A percentile compares a stretch with the other conserved stretches of the same genome.
Evolutionary conservation across 2,888 invertebrate species (phyloP).

Genomic region (Baronia brevicornis): DNA sequence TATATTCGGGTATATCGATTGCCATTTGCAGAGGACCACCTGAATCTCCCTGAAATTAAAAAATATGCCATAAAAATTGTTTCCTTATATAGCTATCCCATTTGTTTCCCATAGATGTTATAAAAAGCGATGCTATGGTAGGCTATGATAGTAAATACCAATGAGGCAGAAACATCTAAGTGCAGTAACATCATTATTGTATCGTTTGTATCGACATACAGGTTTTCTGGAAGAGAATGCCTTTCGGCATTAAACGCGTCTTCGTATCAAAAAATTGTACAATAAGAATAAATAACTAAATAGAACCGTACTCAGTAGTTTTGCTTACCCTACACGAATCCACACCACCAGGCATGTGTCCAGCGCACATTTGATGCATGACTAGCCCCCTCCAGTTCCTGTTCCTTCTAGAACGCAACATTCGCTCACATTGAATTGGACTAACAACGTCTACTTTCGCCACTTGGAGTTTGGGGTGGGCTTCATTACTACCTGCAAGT

Average conservation of each 20-base stretch:
- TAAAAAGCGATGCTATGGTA: too few species aligned
- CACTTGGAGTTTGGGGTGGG: constrained; percentile 11
- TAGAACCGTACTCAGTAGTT: not conserved
- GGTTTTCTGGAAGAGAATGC: not conserved
- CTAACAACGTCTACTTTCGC: constrained; percentile 17
- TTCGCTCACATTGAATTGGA: constrained; percentile 9
- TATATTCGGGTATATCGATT: constrained; percentile 9
- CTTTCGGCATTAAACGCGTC: too few species aligned
- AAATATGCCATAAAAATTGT: too few species aligned
- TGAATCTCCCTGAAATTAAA: constrained; percentile 27
- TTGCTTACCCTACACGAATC: constrained; percentile 30
- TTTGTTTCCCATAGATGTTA: too few species aligned
- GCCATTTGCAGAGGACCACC: constrained; percentile 29
- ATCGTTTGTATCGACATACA: not conserved
- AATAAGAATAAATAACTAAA: too few species aligned
- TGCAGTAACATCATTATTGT: too few species aligned
- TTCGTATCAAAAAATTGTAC: too few species aligned
- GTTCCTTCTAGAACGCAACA: constrained; percentile 14
- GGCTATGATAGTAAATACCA: too few species aligned
- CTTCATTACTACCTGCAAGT: too few species aligned
- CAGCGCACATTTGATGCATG: constrained; percentile 22
- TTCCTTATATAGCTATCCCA: too few species aligned
- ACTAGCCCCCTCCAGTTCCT: constrained; percentile 19
- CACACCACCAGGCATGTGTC: constrained; percentile 19
- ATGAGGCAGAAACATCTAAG: too few species aligned